A percentile compares a stretch with the other conserved stretches of the same genome.
phyloP scores from a whole-genome alignment of 2,113 vertebrate genomes.

The Sterrhoptilus dennistouni region DNA sequence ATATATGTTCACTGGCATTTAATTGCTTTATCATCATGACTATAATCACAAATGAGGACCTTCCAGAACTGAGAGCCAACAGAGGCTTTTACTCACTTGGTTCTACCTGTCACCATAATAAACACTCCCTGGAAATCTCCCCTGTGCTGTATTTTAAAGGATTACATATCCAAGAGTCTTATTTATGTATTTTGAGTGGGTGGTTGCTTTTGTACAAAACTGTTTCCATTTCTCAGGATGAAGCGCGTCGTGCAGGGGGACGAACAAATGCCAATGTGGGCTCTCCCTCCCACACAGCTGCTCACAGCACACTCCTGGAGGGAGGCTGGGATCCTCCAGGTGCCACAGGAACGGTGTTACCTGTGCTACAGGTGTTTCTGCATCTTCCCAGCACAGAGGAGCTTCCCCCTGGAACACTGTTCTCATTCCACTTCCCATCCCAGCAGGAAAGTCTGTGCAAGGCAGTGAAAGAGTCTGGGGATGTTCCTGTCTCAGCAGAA shows the following conservation, averaged over 20 bases:
- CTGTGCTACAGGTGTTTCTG: neutral
- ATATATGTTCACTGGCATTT: constrained; percentile 3
- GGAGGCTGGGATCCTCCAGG: neutral
- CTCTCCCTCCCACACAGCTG: neutral
- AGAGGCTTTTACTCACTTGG: neutral
- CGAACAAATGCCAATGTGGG: rapidly evolving
- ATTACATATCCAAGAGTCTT: neutral
- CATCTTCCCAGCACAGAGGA: neutral
- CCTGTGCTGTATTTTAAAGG: neutral
- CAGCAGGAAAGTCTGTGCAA: neutral
- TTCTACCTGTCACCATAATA: neutral
- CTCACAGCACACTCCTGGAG: rapidly evolving
- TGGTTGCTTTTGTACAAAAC: neutral
- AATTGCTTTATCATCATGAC: constrained; percentile 38
- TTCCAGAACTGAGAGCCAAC: neutral
- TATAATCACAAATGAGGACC: constrained; percentile 20
- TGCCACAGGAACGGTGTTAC: rapidly evolving
- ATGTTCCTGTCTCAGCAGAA: neutral
- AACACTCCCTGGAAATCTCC: neutral
- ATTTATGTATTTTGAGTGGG: neutral
- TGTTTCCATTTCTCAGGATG: neutral
- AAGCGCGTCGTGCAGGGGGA: rapidly evolving
- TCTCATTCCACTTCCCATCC: neutral
- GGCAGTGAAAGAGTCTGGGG: neutral
- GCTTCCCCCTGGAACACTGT: neutral